A percentile compares a stretch with the other conserved stretches of the same genome.
Conservation (phyloP, 2,888 invertebrate species). For the Drosophila histrio region DNA sequence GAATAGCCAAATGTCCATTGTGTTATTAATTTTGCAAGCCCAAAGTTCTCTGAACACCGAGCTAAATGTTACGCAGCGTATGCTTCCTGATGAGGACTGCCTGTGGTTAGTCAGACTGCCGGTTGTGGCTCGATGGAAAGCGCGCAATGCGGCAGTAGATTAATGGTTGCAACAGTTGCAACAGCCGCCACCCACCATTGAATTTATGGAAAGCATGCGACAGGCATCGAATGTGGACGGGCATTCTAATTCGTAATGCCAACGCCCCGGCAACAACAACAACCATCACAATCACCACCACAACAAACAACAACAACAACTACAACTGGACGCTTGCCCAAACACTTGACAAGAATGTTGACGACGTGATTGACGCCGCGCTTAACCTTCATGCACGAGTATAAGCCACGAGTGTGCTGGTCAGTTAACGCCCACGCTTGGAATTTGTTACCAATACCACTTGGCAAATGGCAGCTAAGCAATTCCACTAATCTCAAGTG, state of each 20-base stretch:
- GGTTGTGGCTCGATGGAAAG: slow-evolving; percentile 33
- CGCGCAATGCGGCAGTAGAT: slow-evolving; percentile 51
- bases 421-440: slow-evolving; percentile 71
- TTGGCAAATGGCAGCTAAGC: slow-evolving; percentile 40
- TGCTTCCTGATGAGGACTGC: slow-evolving; percentile 75
- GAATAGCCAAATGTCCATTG: slow-evolving; percentile 53
- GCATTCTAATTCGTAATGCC: slow-evolving; percentile 39
- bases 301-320: slow-evolving; percentile 1
- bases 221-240: slow-evolving; percentile 17
- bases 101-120: slow-evolving; percentile 47
- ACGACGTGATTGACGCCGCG: slow-evolving; percentile 57
- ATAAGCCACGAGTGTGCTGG: slow-evolving; percentile 31
- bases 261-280: slow-evolving; percentile 34
- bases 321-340: slow-evolving; percentile 59
- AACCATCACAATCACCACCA: background rate
- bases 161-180: slow-evolving; percentile 43
- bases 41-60: slow-evolving; percentile 55
- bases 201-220: slow-evolving; percentile 5
- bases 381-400: slow-evolving; percentile 49
- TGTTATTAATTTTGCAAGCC: slow-evolving; percentile 73
- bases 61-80: slow-evolving; percentile 60
- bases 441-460: slow-evolving; percentile 48
- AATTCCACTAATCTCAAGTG: slow-evolving; percentile 63
- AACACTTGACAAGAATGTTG: slow-evolving; percentile 59
- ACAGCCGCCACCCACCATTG: slow-evolving; percentile 12